These are phyloP conservation scores for Picathartes gymnocephalus DNA, from an alignment of 2,113 vertebrate genomes.

Conservation along the genomic window DNA sequence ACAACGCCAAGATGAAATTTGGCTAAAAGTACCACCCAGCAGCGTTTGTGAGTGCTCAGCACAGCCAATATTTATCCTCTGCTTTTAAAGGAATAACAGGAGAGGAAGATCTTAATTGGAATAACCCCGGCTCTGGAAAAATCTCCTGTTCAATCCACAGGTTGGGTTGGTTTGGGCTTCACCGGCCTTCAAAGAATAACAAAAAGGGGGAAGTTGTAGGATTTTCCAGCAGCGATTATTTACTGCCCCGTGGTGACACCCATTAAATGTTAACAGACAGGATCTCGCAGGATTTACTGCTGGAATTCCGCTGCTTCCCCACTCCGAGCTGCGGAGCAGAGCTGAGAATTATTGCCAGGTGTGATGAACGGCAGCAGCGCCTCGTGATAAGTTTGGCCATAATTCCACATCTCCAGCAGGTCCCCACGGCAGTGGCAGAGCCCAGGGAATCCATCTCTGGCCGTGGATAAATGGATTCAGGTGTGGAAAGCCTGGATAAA, in stretches of 20 bases:
- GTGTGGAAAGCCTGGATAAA: neutral
- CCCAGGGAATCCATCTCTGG: constrained; percentile 66
- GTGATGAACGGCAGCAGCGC: constrained; percentile 50
- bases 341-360: constrained; percentile 46
- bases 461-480: constrained; percentile 47
- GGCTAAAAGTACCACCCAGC: neutral
- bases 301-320: neutral
- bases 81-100: neutral
- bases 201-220: neutral
- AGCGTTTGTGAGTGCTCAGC: neutral
- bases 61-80: neutral
- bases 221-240: constrained; percentile 39
- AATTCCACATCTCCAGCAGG: constrained; percentile 65
- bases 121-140: neutral
- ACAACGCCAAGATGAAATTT: neutral
- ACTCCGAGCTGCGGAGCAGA: neutral
- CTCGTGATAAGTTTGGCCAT: constrained; percentile 55
- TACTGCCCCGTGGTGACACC: neutral
- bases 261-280: constrained; percentile 44
- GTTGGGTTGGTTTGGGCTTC: neutral
- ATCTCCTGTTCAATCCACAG: neutral
- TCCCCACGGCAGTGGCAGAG: constrained; percentile 46
- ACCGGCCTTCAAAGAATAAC: neutral
- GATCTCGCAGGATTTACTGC: constrained; percentile 55
- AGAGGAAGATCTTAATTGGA: neutral